Conservation (phyloP, 2,797 vertebrate genomes). For the Lacerta bilineata region DNA sequence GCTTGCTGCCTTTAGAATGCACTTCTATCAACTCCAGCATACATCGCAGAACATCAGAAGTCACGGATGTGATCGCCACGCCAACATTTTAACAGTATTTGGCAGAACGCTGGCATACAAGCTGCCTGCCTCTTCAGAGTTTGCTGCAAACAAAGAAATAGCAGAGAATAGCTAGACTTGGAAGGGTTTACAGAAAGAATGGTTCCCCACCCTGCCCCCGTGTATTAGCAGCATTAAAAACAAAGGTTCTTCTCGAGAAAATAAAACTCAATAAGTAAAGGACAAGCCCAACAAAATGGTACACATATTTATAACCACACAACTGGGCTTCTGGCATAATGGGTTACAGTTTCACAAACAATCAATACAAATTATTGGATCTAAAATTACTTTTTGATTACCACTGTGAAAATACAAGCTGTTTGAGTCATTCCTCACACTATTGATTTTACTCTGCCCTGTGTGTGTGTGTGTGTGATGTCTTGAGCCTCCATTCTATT, state of each 20-base stretch:
- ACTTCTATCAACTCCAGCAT: neutral
- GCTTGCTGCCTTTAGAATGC: neutral
- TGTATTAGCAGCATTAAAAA: slow-evolving; percentile 50
- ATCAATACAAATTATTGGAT: slow-evolving; percentile 92
- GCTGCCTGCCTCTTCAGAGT: neutral
- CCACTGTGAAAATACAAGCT: slow-evolving; percentile 87
- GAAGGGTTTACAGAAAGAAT: slow-evolving; percentile 60
- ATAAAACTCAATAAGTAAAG: slow-evolving; percentile 64
- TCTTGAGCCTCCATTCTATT: slow-evolving; percentile 69
- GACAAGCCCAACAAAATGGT: slow-evolving; percentile 63
- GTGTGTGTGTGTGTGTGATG: slow-evolving; percentile 44
- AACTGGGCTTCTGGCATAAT: slow-evolving; percentile 71
- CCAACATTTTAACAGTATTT: neutral
- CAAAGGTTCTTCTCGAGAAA: slow-evolving; percentile 69
- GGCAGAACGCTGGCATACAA: slow-evolving; percentile 2
- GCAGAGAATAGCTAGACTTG: slow-evolving; percentile 14
- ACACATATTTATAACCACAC: slow-evolving; percentile 75
- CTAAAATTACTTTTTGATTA: slow-evolving; percentile 96
- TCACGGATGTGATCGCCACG: neutral
- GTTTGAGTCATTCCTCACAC: slow-evolving; percentile 83
- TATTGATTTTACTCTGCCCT: slow-evolving; percentile 84
- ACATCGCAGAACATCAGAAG: slow-evolving; percentile 11
- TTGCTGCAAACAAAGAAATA: neutral
- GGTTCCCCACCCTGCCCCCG: slow-evolving; percentile 44
- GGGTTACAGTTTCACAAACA: slow-evolving; percentile 79